Conservation (phyloP, 2,888 invertebrate species). For the Amphipyra tragopoginis region DNA sequence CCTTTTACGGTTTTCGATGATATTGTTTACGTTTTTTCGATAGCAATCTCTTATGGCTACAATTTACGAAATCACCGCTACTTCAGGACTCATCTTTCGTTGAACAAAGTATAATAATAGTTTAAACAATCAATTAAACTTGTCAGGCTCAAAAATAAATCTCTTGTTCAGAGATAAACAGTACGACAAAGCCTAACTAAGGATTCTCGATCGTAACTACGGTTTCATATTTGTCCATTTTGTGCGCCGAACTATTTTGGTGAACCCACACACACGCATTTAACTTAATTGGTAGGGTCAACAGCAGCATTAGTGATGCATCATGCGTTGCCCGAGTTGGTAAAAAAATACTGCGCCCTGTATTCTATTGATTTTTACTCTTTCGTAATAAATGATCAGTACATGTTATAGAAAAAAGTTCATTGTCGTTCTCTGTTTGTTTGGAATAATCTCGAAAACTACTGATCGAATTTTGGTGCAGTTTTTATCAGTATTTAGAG, state of each 20-base stretch:
- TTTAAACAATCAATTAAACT: too few relatives aligned
- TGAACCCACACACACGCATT: constrained; percentile 31
- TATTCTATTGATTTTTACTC: constrained; percentile 39
- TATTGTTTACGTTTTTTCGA: too few relatives aligned
- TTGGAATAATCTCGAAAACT: not conserved
- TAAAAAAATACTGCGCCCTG: constrained; percentile 41
- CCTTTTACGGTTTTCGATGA: too few relatives aligned
- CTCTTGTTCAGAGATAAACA: not conserved
- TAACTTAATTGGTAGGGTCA: constrained; percentile 51
- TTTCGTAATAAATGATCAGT: constrained; percentile 7
- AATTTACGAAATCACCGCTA: too few relatives aligned
- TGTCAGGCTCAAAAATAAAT: too few relatives aligned
- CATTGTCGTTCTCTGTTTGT: not conserved
- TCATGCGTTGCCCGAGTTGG: constrained; percentile 41
- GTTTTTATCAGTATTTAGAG: not conserved
- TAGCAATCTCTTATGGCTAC: too few relatives aligned
- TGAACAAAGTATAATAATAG: too few relatives aligned
- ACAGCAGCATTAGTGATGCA: constrained; percentile 52
- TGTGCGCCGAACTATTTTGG: constrained; percentile 23
- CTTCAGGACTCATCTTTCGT: too few relatives aligned
- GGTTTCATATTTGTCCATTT: constrained; percentile 29
- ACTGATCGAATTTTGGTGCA: not conserved
- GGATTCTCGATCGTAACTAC: constrained; percentile 26
- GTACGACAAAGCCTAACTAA: constrained; percentile 24
- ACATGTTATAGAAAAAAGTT: constrained; percentile 4